A percentile compares a stretch with the other conserved stretches of the same genome.
These are phyloP conservation scores for Drosophila ironensis DNA, from an alignment of 1,140 invertebrate species.

Conservation along the genomic window DNA sequence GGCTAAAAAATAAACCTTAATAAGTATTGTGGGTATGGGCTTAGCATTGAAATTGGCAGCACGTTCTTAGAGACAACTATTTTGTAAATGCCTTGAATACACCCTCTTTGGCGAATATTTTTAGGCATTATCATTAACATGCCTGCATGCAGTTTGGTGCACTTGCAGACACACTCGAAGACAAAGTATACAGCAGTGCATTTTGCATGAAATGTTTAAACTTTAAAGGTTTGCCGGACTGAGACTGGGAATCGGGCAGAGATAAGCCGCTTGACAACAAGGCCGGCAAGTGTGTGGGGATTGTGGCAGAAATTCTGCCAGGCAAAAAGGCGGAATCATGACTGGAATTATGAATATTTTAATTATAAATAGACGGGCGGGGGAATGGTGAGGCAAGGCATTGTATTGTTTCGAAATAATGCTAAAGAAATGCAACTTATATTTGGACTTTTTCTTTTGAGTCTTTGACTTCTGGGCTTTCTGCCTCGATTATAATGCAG, in stretches of 20 bases:
- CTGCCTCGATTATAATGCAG: constrained; percentile 55
- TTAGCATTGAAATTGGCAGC: neutral
- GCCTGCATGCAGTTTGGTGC: constrained; percentile 54
- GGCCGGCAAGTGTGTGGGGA: constrained; percentile 48
- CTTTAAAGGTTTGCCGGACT: too few relatives aligned
- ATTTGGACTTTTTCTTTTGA: constrained; percentile 14
- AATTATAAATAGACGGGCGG: constrained; percentile 61
- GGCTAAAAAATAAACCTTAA: too few relatives aligned
- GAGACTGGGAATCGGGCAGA: constrained; percentile 42
- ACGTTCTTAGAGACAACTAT: neutral
- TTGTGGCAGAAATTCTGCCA: constrained; percentile 47
- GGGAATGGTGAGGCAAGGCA: neutral
- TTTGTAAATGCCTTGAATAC: neutral
- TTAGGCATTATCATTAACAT: constrained; percentile 49
- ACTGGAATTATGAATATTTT: constrained; percentile 68
- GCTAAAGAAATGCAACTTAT: constrained; percentile 45
- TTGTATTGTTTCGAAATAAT: constrained; percentile 20
- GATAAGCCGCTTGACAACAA: constrained; percentile 57
- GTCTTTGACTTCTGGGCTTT: constrained; percentile 16
- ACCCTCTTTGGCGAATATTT: neutral
- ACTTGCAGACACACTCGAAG: constrained; percentile 48
- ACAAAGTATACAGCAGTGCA: constrained; percentile 48
- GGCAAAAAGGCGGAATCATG: constrained; percentile 43
- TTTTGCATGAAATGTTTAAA: constrained; percentile 38
- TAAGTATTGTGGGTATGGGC: too few relatives aligned